These are phyloP conservation scores for Vandiemenella viatica DNA, from an alignment of 2,888 invertebrate species.

Conservation along the genomic window DNA sequence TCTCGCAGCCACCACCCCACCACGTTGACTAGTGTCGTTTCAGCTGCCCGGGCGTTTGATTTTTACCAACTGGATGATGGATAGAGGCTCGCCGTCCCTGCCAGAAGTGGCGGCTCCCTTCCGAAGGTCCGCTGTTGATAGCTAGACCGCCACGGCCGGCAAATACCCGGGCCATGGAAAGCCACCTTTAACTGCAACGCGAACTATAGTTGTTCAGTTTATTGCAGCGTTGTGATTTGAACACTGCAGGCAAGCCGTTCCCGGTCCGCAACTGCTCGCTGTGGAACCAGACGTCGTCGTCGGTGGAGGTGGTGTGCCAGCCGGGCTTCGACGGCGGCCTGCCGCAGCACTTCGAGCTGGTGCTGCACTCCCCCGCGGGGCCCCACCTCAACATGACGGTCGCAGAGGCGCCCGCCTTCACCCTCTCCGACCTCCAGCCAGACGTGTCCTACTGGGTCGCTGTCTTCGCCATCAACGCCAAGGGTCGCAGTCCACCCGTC, in stretches of 20 bases:
- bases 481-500: constrained; percentile 60
- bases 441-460: constrained; percentile 64
- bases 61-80: too few relatives aligned
- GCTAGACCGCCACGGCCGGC: too few relatives aligned
- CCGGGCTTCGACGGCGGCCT: constrained; percentile 80
- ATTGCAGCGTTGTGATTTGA: too few relatives aligned
- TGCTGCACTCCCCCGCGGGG: constrained; percentile 42
- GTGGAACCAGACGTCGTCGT: constrained; percentile 70
- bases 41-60: too few relatives aligned
- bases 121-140: too few relatives aligned
- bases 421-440: constrained; percentile 61
- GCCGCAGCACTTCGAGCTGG: constrained; percentile 70
- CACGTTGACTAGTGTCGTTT: too few relatives aligned
- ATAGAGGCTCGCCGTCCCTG: too few relatives aligned
- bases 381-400: constrained; percentile 46
- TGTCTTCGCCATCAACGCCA: constrained; percentile 65
- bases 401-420: constrained; percentile 54
- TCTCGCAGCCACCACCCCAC: too few relatives aligned
- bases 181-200: too few relatives aligned
- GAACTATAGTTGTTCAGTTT: too few relatives aligned
- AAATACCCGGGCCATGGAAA: too few relatives aligned
- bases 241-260: constrained; percentile 71
- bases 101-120: too few relatives aligned
- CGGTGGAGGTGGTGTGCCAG: constrained; percentile 66
- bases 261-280: constrained; percentile 72